Conservation (phyloP, 2,797 vertebrate genomes). For the Urophycis tenuis region DNA sequence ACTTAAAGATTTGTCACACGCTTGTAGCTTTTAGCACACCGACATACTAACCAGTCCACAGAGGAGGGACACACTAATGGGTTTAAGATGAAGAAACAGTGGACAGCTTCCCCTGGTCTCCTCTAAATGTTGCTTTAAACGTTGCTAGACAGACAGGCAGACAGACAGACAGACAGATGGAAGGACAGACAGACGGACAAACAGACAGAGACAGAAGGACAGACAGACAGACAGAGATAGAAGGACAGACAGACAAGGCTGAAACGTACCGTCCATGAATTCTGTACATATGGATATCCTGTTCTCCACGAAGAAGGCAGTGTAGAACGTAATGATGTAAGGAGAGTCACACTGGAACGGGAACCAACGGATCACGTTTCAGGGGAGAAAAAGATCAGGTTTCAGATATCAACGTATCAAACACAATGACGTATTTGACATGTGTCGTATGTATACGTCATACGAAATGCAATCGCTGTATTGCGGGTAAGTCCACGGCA, state of each 20-base stretch:
- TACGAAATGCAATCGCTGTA: too few relatives aligned
- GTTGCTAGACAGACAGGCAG: too few relatives aligned
- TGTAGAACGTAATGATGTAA: slow-evolving; percentile 99
- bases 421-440: not conserved
- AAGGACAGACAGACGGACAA: too few relatives aligned
- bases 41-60: slow-evolving; percentile 46
- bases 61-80: slow-evolving; percentile 60
- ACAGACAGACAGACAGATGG: too few relatives aligned
- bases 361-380: slow-evolving; percentile 21
- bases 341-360: slow-evolving; percentile 90
- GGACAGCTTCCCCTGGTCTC: slow-evolving; percentile 31
- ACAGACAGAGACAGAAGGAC: too few relatives aligned
- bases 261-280: slow-evolving; percentile 96
- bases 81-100: slow-evolving; percentile 33
- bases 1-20: slow-evolving; percentile 58
- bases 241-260: too few relatives aligned
- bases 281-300: slow-evolving; percentile 98
- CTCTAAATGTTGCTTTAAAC: slow-evolving; percentile 20
- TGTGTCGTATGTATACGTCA: not conserved
- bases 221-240: too few relatives aligned
- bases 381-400: slow-evolving; percentile 4
- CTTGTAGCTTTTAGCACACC: slow-evolving; percentile 72
- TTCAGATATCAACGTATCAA: too few relatives aligned
- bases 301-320: slow-evolving; percentile 98
- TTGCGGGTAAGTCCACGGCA: too few relatives aligned